Evolutionary conservation across 2,113 vertebrate genomes (phyloP), one percentile per base, ranked within the genome.

Genomic region (Puntigrus tetrazona): DNA sequence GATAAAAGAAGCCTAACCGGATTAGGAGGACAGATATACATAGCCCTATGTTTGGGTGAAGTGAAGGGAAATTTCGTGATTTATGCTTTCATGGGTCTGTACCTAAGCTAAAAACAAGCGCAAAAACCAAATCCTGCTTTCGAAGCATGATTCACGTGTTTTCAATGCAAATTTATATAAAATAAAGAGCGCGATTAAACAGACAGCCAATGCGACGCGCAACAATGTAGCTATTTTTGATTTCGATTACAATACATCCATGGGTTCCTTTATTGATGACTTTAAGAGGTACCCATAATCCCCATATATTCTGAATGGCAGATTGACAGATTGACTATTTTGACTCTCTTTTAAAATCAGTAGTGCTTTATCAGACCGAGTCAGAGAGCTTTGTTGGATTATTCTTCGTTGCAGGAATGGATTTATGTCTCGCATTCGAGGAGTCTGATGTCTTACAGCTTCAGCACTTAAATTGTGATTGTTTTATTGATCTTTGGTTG

Each of bases 1-100:
- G 31, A 86, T 82, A 67, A 88, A 86, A 85, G 16, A 73, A 72
- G 29, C 63, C 45, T 67, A 86, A 63, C 78, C 16, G 27, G 55
- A 88, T 86, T 83, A 74, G 50, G 34, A 47, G 29, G 69, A 59
- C 57, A 86, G 81, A 82, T 59, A 52, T 81, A 57, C 65, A 75
- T 61, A 57, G 77, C 18, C 34, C 36, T 65, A 25, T 73, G 63
- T 84, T 38, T 38, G 29, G 57, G 52, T 73, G n/a, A 78, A 85
- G 63, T 79, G 43, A 81, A 81, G 41, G 8, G 7, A 79, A 36
- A 70, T 73, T 61, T 73, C 52, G 47, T 73, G 50, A 85, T 72
- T 80, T 43, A 84, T 84, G 27, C 38, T 85, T 45, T 45, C 47
- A 43, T 75, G 65, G 63, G 38, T 79, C 65, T 74, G n/a, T 50